Percentiles rank a stretch among this genome's conserved stretches.
These are phyloP conservation scores for Callopanchax toddi DNA, from an alignment of 2,113 vertebrate genomes.

Conservation along the genomic window DNA sequence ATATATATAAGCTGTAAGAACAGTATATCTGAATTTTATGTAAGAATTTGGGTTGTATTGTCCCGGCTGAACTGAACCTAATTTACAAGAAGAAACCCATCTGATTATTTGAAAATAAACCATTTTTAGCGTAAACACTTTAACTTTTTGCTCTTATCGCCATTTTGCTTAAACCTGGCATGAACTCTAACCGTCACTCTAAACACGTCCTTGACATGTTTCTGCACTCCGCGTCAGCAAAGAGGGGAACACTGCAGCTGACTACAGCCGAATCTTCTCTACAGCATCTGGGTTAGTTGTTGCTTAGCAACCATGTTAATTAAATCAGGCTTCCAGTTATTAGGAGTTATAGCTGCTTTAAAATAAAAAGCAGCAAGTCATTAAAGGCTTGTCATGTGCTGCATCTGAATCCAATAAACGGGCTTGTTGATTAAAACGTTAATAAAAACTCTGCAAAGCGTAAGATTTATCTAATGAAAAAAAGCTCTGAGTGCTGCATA, in stretches of 20 bases:
- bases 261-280: conserved; percentile 17
- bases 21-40: too few species aligned
- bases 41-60: too few species aligned
- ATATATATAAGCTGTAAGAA: too few species aligned
- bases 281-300: conserved; percentile 62
- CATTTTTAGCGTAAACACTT: too few species aligned
- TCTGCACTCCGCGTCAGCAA: conserved; percentile 22
- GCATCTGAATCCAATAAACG: conserved; percentile 16
- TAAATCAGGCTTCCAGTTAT: conserved; percentile 50
- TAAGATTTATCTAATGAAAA: conserved; percentile 29
- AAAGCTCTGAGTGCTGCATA: conserved; percentile 5
- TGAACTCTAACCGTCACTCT: not conserved
- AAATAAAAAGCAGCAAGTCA: conserved; percentile 2
- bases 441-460: conserved; percentile 3
- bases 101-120: too few species aligned
- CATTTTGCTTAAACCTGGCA: not conserved
- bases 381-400: conserved; percentile 16
- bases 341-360: conserved; percentile 14
- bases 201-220: conserved; percentile 1
- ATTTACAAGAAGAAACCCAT: too few species aligned
- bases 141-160: too few species aligned
- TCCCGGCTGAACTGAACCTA: too few species aligned
- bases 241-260: conserved; percentile 21
- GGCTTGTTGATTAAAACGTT: conserved; percentile 11
- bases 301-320: conserved; percentile 65